Evolutionary conservation across 2,888 invertebrate species (phyloP), one percentile per base, ranked within the genome.

Genomic region (Lepidonotus clava): DNA sequence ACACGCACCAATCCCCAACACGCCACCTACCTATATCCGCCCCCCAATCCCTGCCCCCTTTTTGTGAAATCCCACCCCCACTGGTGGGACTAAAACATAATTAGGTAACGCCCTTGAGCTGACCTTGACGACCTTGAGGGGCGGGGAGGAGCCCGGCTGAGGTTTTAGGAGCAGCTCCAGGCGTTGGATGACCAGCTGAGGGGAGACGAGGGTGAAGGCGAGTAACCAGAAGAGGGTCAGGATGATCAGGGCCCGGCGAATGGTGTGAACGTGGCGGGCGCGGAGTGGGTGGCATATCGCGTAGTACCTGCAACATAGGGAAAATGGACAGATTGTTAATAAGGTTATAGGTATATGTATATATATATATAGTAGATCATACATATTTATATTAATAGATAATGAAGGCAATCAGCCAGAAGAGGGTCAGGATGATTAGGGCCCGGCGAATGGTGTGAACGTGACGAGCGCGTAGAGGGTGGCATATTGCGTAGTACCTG

Each of bases 401-500:
- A n/a, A n/a, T 77, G 32, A 91, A 84, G 32, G 91, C 89, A 1
- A 91, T 56, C 8, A 88, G 66, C 92, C 92, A 92, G 36, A 91
- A 90, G 38, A 87, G 67, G 0, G 88, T 51, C 34, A 92, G 87
- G 32, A 89, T 89, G 76, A 91, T 77, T n/a, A 87, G 86, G 2
- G 91, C 91, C 11, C 90, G 87, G 18, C 84, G 86, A 83, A 89
- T 88, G 28, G 90, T 91, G 87, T 91, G 91, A 5, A 91, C 86
- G 67, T 88, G 90, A 21, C 90, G 83, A 14, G 91, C 89, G n/a
- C 90, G 56, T 41, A 90, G 88, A 21, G 90, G 90, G 46, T 89
- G 90, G 86, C 91, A 92, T 76, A 92, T 92, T 11, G 92, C 91
- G 51, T 91, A 88, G 87, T 91, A 92, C 83, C 92, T 92, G 88